Conservation (phyloP, 2,797 vertebrate species). For the Philypnodon macrostomus region DNA sequence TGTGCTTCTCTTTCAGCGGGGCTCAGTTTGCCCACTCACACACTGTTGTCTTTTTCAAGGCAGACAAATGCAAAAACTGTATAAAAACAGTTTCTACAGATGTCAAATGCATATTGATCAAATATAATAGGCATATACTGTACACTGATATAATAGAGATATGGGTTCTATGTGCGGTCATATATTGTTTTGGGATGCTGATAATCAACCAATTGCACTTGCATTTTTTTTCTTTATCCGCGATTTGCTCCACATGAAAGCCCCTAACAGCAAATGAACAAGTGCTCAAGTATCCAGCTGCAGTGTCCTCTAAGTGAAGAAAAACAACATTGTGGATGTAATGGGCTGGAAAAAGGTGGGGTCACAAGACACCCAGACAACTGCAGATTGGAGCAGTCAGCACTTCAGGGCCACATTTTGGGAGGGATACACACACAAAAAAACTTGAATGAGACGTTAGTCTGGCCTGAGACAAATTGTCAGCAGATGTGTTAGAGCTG, state of each 20-base stretch:
- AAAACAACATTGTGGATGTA: conserved; percentile 66
- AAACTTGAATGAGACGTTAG: conserved; percentile 41
- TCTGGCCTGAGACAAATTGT: conserved; percentile 53
- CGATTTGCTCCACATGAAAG: conserved; percentile 55
- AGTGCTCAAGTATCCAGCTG: conserved; percentile 59
- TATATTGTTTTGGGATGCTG: conserved; percentile 1
- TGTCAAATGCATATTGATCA: no score
- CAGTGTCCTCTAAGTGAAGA: conserved; percentile 53
- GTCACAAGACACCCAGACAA: conserved; percentile 69
- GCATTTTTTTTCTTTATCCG: conserved; percentile 30
- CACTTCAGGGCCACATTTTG: conserved; percentile 55
- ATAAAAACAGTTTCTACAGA: no score
- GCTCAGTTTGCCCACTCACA: no score
- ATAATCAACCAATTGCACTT: conserved; percentile 3
- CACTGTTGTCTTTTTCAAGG: no score
- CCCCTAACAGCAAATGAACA: conserved; percentile 59
- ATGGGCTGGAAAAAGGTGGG: conserved; percentile 69
- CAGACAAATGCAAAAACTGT: no score
- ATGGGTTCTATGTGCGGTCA: not conserved
- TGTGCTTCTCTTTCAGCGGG: no score
- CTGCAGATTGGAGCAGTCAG: conserved; percentile 54
- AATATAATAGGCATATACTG: no score
- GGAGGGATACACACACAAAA: conserved; percentile 24
- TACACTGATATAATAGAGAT: not conserved
- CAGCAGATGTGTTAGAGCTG: conserved; percentile 51